These are phyloP conservation scores for Apodemus agrarius DNA, from an alignment of 2,797 vertebrate genomes.

Conservation along the genomic window DNA sequence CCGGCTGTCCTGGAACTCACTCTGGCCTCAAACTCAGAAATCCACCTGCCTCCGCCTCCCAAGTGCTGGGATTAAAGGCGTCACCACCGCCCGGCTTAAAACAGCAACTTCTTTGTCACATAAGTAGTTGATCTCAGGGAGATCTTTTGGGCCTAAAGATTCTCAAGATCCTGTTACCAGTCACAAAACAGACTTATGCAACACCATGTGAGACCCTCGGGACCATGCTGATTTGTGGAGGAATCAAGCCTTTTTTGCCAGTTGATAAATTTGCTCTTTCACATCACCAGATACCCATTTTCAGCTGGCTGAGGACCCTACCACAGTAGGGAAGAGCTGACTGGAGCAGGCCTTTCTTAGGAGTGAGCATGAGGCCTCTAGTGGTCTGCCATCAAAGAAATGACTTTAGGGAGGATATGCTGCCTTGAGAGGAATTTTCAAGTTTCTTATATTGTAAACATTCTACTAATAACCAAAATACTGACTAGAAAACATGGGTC, in stretches of 20 bases:
- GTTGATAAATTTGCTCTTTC: not conserved
- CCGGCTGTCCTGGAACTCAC: too few relatives aligned
- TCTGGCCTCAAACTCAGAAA: too few relatives aligned
- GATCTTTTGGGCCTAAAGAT: not conserved
- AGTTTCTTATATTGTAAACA: constrained; percentile 16
- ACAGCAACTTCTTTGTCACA: not conserved
- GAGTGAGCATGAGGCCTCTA: not conserved
- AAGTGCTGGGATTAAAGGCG: too few relatives aligned
- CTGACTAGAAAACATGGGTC: constrained; percentile 33
- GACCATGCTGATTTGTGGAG: not conserved
- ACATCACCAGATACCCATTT: not conserved
- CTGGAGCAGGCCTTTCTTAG: not conserved
- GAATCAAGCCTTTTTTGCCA: not conserved
- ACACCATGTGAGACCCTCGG: not conserved
- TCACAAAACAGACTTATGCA: not conserved
- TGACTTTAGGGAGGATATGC: not conserved
- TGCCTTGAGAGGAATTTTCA: not conserved
- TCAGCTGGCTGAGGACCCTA: not conserved
- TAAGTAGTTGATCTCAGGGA: not conserved
- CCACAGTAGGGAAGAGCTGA: not conserved
- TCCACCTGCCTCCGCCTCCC: too few relatives aligned
- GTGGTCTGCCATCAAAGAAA: not conserved
- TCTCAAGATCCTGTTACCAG: not conserved
- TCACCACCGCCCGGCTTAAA: too few relatives aligned
- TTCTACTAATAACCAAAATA: constrained; percentile 49